Conservation (phyloP, 2,888 invertebrate species). For the Nezara viridula region DNA sequence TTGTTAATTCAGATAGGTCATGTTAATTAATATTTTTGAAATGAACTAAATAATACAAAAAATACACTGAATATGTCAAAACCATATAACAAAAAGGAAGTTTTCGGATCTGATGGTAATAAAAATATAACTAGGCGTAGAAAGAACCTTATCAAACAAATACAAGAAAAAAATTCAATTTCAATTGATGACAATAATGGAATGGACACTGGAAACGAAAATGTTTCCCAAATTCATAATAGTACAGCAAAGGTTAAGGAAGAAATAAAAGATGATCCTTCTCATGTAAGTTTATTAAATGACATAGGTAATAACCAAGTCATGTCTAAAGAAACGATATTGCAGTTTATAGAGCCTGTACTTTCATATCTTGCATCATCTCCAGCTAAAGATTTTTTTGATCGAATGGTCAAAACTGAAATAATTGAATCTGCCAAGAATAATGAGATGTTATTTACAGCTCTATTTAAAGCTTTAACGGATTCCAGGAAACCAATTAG, state of each 20-base stretch:
- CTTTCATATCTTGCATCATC: not conserved
- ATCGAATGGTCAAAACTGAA: not conserved
- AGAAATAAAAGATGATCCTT: not conserved
- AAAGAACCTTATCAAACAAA: not conserved
- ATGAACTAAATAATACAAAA: not conserved
- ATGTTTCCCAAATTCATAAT: not conserved
- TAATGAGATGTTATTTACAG: slow-evolving; percentile 20
- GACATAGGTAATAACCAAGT: not conserved
- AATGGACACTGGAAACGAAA: not conserved
- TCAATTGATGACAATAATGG: not conserved
- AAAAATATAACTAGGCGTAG: not conserved
- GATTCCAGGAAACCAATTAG: not conserved
- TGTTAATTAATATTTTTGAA: not conserved
- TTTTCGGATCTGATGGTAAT: not conserved
- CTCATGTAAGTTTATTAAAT: not conserved
- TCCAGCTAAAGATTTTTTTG: slow-evolving; percentile 35
- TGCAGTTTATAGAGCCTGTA: not conserved
- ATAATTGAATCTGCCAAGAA: not conserved
- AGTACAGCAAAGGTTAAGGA: not conserved
- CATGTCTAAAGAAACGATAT: not conserved
- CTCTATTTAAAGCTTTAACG: not conserved
- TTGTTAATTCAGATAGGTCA: not conserved
- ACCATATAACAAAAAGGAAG: not conserved
- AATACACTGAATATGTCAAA: not conserved
- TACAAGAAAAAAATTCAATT: not conserved